phyloP scores from a whole-genome alignment of 2,888 invertebrate genomes.

The Aquatica leii region DNA sequence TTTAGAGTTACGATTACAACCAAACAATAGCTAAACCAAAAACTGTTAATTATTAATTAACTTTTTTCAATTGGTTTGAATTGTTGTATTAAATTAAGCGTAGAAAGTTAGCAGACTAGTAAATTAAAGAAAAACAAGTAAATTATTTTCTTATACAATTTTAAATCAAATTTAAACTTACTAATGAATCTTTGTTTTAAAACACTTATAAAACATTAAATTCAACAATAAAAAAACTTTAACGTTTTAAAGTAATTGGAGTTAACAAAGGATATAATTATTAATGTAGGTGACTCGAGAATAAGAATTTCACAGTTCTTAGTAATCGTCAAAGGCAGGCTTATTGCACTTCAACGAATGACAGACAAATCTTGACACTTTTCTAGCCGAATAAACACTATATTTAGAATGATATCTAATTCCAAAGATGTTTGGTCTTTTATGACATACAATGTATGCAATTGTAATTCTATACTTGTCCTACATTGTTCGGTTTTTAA shows the following conservation, averaged over 20 bases:
- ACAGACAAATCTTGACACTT: constrained; percentile 53
- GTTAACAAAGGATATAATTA: background rate
- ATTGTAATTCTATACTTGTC: constrained; percentile 53
- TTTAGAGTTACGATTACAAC: background rate
- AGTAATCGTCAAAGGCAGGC: constrained; percentile 1
- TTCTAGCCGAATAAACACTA: constrained; percentile 50
- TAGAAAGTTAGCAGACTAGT: no score
- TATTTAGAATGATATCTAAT: constrained; percentile 38
- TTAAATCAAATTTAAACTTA: background rate
- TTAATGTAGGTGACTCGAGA: background rate
- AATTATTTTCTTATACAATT: no score
- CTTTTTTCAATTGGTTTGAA: no score
- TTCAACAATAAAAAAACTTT: background rate
- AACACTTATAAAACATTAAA: no score
- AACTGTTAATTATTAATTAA: no score
- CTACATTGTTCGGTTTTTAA: constrained; percentile 42
- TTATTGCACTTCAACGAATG: constrained; percentile 15
- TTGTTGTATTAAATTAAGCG: no score
- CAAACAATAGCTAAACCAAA: background rate
- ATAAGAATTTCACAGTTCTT: constrained; percentile 1
- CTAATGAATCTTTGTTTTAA: no score
- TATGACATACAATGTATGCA: constrained; percentile 38
- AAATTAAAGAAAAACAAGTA: no score
- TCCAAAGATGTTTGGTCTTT: constrained; percentile 34
- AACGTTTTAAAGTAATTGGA: constrained; percentile 8